These are phyloP conservation scores for Andrena bucephala DNA, from an alignment of 2,888 invertebrate genomes.

Conservation along the genomic window DNA sequence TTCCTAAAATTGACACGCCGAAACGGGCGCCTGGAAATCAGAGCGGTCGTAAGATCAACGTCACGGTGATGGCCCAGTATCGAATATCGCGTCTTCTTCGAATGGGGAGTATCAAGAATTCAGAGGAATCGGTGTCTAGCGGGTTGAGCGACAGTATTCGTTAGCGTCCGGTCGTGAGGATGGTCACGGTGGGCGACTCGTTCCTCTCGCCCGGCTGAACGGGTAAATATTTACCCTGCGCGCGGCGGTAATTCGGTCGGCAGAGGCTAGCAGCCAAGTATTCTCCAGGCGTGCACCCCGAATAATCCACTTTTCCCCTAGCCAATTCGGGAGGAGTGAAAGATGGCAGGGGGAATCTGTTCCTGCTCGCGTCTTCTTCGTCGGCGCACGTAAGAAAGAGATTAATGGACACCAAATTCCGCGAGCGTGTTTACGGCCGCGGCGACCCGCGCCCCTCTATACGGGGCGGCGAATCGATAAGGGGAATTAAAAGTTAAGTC, in stretches of 20 bases:
- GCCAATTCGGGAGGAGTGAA: conserved; percentile 6
- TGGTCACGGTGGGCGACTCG: conserved; percentile 61
- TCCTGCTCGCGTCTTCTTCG: neutral
- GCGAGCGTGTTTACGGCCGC: neutral
- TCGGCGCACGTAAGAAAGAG: neutral
- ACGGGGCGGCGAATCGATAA: conserved; percentile 37
- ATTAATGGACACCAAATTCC: neutral
- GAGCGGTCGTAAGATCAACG: no score
- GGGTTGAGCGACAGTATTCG: conserved; percentile 72
- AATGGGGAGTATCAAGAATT: neutral
- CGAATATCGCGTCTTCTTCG: no score
- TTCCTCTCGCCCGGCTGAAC: conserved; percentile 47
- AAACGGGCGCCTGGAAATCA: no score
- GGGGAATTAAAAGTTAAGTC: conserved; percentile 63
- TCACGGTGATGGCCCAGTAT: no score
- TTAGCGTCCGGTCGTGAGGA: conserved; percentile 78
- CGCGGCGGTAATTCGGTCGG: conserved; percentile 50
- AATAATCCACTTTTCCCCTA: conserved; percentile 15
- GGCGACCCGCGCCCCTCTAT: neutral
- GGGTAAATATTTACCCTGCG: conserved; percentile 79
- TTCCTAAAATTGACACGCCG: no score
- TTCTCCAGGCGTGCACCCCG: conserved; percentile 18
- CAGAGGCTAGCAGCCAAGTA: conserved; percentile 43
- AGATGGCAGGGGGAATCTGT: conserved; percentile 2
- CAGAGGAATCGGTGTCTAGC: conserved; percentile 4